Evolutionary conservation across 2,113 vertebrate species (phyloP).

Genomic region (Lepisosteus osseus): DNA sequence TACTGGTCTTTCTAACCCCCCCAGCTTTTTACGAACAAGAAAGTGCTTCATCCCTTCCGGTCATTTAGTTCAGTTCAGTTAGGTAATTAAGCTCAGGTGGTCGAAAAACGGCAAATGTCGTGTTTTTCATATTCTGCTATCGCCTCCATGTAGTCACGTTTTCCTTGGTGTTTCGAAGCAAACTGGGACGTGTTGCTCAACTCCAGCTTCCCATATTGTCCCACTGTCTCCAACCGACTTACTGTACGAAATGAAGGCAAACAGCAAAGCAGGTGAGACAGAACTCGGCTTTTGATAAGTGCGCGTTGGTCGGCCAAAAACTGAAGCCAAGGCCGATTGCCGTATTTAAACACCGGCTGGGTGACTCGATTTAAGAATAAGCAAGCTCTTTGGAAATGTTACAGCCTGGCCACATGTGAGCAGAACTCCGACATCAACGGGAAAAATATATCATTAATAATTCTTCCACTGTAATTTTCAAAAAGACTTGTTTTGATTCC

Average conservation of each 20-base stretch:
- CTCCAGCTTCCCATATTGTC: not conserved
- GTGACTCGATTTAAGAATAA: constrained; percentile 18
- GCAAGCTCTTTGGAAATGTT: constrained; percentile 4
- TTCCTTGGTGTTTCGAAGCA: too few relatives aligned
- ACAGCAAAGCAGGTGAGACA: not conserved
- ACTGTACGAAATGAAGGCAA: not conserved
- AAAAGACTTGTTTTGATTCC: constrained; percentile 28
- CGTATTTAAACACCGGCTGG: constrained; percentile 10
- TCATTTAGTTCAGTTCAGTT: too few relatives aligned
- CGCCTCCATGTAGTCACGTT: too few relatives aligned
- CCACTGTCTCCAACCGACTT: not conserved
- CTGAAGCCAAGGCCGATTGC: not conserved
- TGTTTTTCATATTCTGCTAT: too few relatives aligned
- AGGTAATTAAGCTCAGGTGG: too few relatives aligned
- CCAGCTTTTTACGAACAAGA: too few relatives aligned
- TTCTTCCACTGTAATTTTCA: constrained; percentile 36
- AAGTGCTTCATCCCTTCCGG: too few relatives aligned
- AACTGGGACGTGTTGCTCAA: not conserved
- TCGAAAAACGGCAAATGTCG: too few relatives aligned
- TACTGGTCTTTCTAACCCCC: too few relatives aligned
- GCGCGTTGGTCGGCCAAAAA: not conserved
- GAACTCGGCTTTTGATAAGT: too few relatives aligned
- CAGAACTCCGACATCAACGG: constrained; percentile 9
- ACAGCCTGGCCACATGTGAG: constrained; percentile 14
- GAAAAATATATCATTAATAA: constrained; percentile 36